phyloP scores from a whole-genome alignment of 1,140 invertebrate species.

The Hylaeus volcanicus region DNA sequence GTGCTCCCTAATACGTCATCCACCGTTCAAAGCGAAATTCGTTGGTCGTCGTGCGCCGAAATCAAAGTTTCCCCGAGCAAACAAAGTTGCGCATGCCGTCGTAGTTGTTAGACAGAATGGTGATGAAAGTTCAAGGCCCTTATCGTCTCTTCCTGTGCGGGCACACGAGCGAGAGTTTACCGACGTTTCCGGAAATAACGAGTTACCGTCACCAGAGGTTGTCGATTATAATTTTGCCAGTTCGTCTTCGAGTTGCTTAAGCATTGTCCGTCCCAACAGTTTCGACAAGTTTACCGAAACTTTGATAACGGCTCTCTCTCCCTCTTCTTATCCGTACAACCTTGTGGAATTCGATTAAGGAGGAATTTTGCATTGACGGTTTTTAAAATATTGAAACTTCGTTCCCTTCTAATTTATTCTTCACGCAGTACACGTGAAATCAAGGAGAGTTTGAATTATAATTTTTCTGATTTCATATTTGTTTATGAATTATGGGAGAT shows the following conservation, averaged over 20 bases:
- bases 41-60: slow-evolving; percentile 19
- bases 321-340: background rate
- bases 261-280: slow-evolving; percentile 2
- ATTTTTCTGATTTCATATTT: no score
- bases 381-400: no score
- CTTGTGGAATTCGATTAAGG: no score
- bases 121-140: slow-evolving; percentile 33
- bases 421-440: no score
- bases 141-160: slow-evolving; percentile 37
- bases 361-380: no score
- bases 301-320: background rate
- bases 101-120: slow-evolving; percentile 20
- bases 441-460: no score
- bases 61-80: slow-evolving; percentile 44
- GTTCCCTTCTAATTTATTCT: no score
- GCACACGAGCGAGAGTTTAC: slow-evolving; percentile 31
- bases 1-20: background rate
- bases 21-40: slow-evolving; percentile 31
- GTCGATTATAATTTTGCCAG: slow-evolving; percentile 39
- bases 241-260: background rate
- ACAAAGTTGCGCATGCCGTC: slow-evolving; percentile 27
- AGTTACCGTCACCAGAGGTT: slow-evolving; percentile 32
- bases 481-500: no score
- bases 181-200: slow-evolving; percentile 44
- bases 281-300: slow-evolving; percentile 8